Evolutionary conservation across 2,113 vertebrate species (phyloP).

Genomic region (Bagarius yarrelli): DNA sequence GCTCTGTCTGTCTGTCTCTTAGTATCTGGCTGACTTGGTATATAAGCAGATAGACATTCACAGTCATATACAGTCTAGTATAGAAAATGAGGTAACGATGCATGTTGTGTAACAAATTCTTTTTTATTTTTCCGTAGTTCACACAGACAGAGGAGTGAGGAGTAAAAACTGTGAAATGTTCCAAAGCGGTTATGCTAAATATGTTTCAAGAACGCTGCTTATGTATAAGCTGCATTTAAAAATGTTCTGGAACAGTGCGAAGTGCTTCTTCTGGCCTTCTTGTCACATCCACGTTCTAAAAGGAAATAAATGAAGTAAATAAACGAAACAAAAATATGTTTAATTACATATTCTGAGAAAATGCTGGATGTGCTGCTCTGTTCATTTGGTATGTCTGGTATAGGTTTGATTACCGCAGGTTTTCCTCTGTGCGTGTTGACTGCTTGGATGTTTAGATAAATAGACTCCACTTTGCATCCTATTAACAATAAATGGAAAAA

Average conservation of each 20-base stretch:
- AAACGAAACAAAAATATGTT: not conserved
- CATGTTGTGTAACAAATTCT: not conserved
- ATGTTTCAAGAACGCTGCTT: not conserved
- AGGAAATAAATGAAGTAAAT: not conserved
- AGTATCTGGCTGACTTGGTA: not conserved
- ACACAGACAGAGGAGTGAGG: not conserved
- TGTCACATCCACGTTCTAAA: slow-evolving; percentile 74
- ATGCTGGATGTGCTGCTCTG: not conserved
- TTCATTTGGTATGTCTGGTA: not conserved
- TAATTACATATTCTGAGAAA: not conserved
- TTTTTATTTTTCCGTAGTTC: too few relatives aligned
- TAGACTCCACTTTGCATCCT: slow-evolving; percentile 85
- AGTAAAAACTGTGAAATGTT: not conserved
- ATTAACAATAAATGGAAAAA: not conserved
- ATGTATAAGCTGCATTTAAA: slow-evolving; percentile 40
- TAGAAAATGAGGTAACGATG: not conserved
- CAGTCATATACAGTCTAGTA: too few relatives aligned
- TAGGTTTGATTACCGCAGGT: slow-evolving; percentile 72
- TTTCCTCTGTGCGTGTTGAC: slow-evolving; percentile 87
- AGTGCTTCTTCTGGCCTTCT: slow-evolving; percentile 76
- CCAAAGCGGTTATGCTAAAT: not conserved
- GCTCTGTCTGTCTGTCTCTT: not conserved
- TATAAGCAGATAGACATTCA: too few relatives aligned
- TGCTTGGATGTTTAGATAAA: slow-evolving; percentile 86
- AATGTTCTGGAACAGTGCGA: slow-evolving; percentile 70